These are phyloP conservation scores for Corythornis cristatus DNA, from an alignment of 2,113 vertebrate species.

Conservation along the genomic window DNA sequence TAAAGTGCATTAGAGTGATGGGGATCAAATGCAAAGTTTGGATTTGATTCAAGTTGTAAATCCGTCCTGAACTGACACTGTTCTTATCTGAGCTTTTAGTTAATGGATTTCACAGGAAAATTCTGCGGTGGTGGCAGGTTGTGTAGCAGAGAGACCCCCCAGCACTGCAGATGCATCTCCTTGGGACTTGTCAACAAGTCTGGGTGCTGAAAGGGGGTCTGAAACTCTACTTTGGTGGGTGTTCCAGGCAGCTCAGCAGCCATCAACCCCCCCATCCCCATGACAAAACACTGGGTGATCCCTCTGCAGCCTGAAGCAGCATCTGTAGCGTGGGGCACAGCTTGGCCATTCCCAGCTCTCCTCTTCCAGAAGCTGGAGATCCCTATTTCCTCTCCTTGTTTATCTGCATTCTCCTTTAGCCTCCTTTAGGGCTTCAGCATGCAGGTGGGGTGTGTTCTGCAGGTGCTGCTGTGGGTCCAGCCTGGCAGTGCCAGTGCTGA, in stretches of 20 bases:
- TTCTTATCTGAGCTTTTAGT: background rate
- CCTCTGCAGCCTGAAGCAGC: background rate
- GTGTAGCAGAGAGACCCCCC: background rate
- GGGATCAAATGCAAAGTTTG: background rate
- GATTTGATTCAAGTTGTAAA: background rate
- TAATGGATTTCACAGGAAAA: background rate
- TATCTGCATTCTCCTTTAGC: too few relatives aligned
- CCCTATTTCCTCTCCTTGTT: background rate
- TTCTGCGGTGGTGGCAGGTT: background rate
- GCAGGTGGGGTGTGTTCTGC: background rate
- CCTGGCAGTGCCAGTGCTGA: background rate
- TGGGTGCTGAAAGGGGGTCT: background rate
- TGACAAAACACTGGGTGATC: background rate
- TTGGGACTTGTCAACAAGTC: too few relatives aligned
- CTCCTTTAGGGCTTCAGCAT: background rate
- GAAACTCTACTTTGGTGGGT: background rate
- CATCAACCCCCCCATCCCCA: background rate
- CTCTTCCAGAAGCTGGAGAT: background rate
- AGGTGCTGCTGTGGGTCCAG: background rate
- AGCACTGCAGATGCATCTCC: background rate
- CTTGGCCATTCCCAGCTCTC: background rate
- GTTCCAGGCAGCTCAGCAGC: background rate
- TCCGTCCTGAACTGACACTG: background rate
- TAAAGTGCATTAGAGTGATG: background rate
- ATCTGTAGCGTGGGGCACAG: background rate